Evolutionary conservation across 2,113 vertebrate genomes (phyloP).

Genomic region (Holacanthus passer): DNA sequence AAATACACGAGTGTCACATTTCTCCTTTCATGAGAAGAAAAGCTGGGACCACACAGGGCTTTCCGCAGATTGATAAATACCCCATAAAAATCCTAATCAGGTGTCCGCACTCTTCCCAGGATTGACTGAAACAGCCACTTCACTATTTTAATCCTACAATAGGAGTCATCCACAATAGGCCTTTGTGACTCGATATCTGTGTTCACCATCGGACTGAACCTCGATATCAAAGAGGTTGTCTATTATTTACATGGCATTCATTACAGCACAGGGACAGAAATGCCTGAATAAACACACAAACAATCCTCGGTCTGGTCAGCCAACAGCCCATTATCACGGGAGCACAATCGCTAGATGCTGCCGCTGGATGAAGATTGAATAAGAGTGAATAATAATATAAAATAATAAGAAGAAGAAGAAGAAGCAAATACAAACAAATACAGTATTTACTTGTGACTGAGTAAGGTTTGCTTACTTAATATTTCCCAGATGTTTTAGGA

Average conservation of each 20-base stretch:
- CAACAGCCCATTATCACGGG: conserved; percentile 45
- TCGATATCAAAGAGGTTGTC: conserved; percentile 50
- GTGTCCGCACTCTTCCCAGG: conserved; percentile 28
- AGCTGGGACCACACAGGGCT: conserved; percentile 14
- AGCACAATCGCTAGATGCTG: conserved; percentile 37
- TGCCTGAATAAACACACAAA: conserved; percentile 62
- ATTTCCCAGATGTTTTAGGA: background rate
- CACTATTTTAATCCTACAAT: conserved; percentile 32
- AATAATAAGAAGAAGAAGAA: background rate
- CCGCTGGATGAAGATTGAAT: conserved; percentile 15
- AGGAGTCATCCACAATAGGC: conserved; percentile 49
- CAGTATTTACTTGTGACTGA: background rate
- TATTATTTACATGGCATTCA: conserved; percentile 55
- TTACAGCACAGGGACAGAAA: conserved; percentile 49
- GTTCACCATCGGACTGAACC: conserved; percentile 23
- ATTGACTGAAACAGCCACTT: conserved; percentile 13
- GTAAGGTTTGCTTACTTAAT: background rate
- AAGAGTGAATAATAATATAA: conserved; percentile 1
- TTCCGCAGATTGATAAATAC: conserved; percentile 28
- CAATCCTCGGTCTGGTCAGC: conserved; percentile 30
- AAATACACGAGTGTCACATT: background rate
- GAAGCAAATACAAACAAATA: background rate
- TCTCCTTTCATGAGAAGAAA: conserved; percentile 12
- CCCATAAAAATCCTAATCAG: conserved; percentile 54
- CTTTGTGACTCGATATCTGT: conserved; percentile 53